Evolutionary conservation across 1,140 invertebrate genomes (phyloP).

Genomic region (Lordiphosa clarofinis): DNA sequence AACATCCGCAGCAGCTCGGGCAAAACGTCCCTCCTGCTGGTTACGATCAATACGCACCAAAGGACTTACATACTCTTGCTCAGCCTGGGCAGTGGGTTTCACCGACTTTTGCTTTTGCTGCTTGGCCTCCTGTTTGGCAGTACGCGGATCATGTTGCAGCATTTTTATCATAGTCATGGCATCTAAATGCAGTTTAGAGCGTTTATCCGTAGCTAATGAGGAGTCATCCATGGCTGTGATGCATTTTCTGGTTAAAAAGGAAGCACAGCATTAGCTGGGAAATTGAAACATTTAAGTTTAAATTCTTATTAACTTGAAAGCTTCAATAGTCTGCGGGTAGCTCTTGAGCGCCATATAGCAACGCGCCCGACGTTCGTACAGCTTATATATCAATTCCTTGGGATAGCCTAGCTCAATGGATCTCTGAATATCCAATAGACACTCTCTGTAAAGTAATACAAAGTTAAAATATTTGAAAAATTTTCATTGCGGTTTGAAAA

Average conservation of each 20-base stretch:
- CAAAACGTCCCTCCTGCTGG: constrained; percentile 82
- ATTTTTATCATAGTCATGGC: constrained; percentile 87
- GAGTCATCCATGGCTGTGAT: constrained; percentile 84
- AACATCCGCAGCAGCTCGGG: constrained; percentile 84
- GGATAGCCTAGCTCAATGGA: constrained; percentile 87
- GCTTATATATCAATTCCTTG: constrained; percentile 86
- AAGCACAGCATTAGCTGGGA: neutral
- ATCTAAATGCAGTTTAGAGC: constrained; percentile 84
- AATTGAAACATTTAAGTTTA: neutral
- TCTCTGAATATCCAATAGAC: constrained; percentile 86
- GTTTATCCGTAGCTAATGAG: constrained; percentile 84
- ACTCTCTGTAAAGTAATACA: constrained; percentile 80
- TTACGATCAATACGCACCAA: constrained; percentile 70
- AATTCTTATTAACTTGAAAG: constrained; percentile 82
- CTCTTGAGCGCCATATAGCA: constrained; percentile 88
- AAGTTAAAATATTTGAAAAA: constrained; percentile 39
- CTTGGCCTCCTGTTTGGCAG: constrained; percentile 48
- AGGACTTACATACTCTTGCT: constrained; percentile 55
- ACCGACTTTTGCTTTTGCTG: constrained; percentile 35
- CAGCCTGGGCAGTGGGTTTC: constrained; percentile 34
- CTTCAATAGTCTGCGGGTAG: constrained; percentile 84
- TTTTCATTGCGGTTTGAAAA: neutral
- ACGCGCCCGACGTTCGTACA: constrained; percentile 87
- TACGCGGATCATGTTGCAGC: constrained; percentile 81
- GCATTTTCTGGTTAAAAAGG: constrained; percentile 80